These are phyloP conservation scores for Phenganax subtilis DNA, from an alignment of 92 coral and sea anemone species.

Conservation along the genomic window DNA sequence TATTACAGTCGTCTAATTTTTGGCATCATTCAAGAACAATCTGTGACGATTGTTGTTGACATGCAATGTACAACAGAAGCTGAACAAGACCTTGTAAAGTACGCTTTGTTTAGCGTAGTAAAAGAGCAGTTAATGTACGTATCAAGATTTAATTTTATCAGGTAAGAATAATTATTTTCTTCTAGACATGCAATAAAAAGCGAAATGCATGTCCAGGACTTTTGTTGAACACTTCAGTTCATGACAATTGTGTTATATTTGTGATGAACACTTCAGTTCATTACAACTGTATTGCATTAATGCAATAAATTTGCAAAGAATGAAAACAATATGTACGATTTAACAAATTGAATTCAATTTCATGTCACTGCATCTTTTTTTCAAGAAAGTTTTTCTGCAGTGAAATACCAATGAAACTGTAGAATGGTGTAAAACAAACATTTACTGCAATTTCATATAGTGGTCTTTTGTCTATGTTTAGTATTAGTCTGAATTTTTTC, in stretches of 20 bases:
- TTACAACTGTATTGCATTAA: too few species aligned
- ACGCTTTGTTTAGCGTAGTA: slow-evolving; percentile 73
- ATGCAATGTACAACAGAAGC: slow-evolving; percentile 69
- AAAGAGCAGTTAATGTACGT: slow-evolving; percentile 94
- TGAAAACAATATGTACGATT: too few species aligned
- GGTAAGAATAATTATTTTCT: slow-evolving; percentile 39
- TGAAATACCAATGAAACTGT: too few species aligned
- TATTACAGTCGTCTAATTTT: slow-evolving; percentile 82
- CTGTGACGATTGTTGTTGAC: slow-evolving; percentile 72
- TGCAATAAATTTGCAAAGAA: too few species aligned
- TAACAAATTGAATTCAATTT: too few species aligned
- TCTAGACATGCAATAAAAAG: too few species aligned
- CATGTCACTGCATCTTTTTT: too few species aligned
- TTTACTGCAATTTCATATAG: not conserved
- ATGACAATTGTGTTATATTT: too few species aligned
- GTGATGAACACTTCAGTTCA: not conserved
- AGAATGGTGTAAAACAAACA: not conserved
- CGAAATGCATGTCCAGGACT: too few species aligned
- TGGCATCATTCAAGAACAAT: slow-evolving; percentile 89
- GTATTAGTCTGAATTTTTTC: too few species aligned
- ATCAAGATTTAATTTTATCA: slow-evolving; percentile 80
- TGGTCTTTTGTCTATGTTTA: not conserved
- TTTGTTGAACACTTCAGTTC: not conserved
- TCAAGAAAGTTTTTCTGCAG: too few species aligned
- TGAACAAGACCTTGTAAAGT: slow-evolving; percentile 66